Evolutionary conservation across 2,797 vertebrate species (phyloP).

Genomic region (Propithecus perrieri): DNA sequence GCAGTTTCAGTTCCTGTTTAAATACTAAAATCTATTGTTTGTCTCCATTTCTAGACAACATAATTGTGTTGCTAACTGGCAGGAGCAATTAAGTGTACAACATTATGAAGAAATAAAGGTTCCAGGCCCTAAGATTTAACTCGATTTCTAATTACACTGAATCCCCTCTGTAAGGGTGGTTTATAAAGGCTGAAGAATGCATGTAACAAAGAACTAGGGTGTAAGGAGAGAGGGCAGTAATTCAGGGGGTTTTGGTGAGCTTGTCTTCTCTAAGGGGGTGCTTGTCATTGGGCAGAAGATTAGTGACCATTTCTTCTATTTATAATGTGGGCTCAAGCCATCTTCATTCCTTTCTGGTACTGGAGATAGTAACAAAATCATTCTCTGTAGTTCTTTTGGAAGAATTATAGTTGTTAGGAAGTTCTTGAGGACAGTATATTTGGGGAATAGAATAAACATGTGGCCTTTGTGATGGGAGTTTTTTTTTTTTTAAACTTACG

Average conservation of each 20-base stretch:
- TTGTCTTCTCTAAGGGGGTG: background rate
- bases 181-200: background rate
- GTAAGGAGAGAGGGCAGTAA: background rate
- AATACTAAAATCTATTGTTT: slow-evolving; percentile 79
- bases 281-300: background rate
- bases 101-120: slow-evolving; percentile 76
- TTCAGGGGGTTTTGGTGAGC: background rate
- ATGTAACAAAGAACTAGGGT: background rate
- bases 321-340: background rate
- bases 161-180: background rate
- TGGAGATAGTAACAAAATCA: background rate
- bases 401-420: background rate
- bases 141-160: slow-evolving; percentile 64
- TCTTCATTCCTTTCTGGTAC: background rate
- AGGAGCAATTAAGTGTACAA: slow-evolving; percentile 76
- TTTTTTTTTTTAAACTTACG: background rate
- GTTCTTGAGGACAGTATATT: background rate
- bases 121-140: slow-evolving; percentile 75
- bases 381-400: background rate
- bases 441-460: background rate
- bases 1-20: slow-evolving; percentile 78
- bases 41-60: slow-evolving; percentile 79
- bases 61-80: slow-evolving; percentile 77
- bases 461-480: background rate
- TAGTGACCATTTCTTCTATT: background rate